Percentiles rank a stretch among this genome's conserved stretches.
These are phyloP conservation scores for Pandemis corylana DNA, from an alignment of 2,888 invertebrate species.

Conservation along the genomic window DNA sequence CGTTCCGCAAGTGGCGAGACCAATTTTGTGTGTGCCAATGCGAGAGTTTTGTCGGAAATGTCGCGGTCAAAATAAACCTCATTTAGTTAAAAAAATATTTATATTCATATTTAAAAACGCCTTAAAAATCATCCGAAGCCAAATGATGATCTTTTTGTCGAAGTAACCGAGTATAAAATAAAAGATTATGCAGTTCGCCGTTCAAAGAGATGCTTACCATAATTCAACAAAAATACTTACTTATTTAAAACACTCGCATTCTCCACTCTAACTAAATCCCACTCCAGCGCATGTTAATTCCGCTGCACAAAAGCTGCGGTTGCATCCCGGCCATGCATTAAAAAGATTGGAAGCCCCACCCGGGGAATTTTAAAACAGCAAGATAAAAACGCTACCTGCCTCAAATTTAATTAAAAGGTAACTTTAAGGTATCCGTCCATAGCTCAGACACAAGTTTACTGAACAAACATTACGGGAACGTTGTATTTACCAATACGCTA, in stretches of 20 bases:
- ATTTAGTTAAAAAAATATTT: too few relatives aligned
- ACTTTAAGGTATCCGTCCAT: conserved; percentile 15
- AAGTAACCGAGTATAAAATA: too few relatives aligned
- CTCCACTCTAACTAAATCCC: neutral
- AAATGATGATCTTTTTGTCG: too few relatives aligned
- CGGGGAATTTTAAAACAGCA: conserved; percentile 19
- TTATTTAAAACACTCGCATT: neutral
- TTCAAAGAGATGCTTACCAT: neutral
- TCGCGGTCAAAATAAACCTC: too few relatives aligned
- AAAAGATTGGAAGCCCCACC: conserved; percentile 21
- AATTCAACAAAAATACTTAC: neutral
- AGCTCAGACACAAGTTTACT: neutral
- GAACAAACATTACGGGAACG: neutral
- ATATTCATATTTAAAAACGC: too few relatives aligned
- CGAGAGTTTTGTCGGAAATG: too few relatives aligned
- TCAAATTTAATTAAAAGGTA: conserved; percentile 33
- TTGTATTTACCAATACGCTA: neutral
- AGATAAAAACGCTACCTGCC: conserved; percentile 22
- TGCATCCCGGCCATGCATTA: conserved; percentile 29
- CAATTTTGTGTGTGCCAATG: too few relatives aligned
- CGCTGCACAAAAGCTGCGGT: conserved; percentile 19
- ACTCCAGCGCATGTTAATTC: conserved; percentile 12
- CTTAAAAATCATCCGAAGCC: too few relatives aligned
- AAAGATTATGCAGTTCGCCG: neutral
- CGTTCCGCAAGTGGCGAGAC: too few relatives aligned